Evolutionary conservation across 2,797 vertebrate species (phyloP), one percentile per base, ranked within the genome.

Genomic region (Rhinatrema bivittatum): DNA sequence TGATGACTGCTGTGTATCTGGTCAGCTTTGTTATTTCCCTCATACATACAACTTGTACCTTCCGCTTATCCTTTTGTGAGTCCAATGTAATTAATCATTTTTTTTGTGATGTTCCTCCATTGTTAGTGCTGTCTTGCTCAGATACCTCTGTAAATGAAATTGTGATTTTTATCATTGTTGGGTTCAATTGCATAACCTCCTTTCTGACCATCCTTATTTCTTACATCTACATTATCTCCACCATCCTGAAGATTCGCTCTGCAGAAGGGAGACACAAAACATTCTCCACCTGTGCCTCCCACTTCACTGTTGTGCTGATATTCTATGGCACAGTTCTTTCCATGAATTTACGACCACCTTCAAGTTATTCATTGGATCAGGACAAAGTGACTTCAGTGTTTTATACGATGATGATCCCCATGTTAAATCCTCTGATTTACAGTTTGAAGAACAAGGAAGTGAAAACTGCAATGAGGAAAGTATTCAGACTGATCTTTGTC

Each of bases 131-230:
- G 2, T 48, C 45, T 7, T 48, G 45, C 15, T 28, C 15, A 9
- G 26, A 39, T 20, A 48, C 45, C 4, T 31, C 37, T 7, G 33
- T 31, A 19, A 48, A 48, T 41, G 45, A 48, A 24, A 18, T 41
- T 25, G 21, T 48, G 16, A 48, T 48, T 45, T 40, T 48, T 22
- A 48, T 48, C 16, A 48, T 48, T 41, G 45, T 45, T 28, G 45
- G 45, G 11, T 33, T 48, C 25, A 26, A 45, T 20, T 45, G 48
- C 48, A 36, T 39, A 16, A 36, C 32, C 13, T 48, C 45, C 4
- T 18, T 48, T 4, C 29, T 26, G 19, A 31, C 37, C 9, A 48
- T 48, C 20, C 17, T 41, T 5, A 37, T 48, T 3, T 48, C 45
- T 9, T 48, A 48, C 25, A 48, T 31, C 18, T 40, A 40, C 25